Evolutionary conservation across 1,140 invertebrate species (phyloP).

Genomic region (Zaprionus inermis): DNA sequence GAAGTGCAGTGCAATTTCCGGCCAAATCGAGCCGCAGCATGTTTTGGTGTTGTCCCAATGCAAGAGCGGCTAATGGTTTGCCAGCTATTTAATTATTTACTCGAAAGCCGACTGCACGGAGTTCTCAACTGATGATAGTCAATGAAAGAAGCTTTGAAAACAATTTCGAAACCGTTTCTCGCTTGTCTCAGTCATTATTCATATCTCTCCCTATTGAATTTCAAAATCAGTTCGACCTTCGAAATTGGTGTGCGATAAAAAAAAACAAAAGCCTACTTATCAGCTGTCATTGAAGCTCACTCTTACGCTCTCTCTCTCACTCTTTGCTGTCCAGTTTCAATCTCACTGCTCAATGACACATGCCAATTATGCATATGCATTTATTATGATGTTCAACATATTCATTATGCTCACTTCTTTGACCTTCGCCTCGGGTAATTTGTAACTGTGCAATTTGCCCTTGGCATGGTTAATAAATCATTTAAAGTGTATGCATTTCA

Average conservation of each 20-base stretch:
- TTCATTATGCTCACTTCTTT: constrained; percentile 19
- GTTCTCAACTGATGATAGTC: neutral
- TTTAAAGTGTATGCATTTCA: constrained; percentile 52
- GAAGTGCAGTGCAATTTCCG: constrained; percentile 45
- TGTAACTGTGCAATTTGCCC: constrained; percentile 35
- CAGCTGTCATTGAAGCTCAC: neutral
- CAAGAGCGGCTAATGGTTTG: constrained; percentile 1
- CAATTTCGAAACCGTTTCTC: too few relatives aligned
- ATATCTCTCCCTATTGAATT: neutral
- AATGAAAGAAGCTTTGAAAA: too few relatives aligned
- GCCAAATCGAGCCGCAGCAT: constrained; percentile 32
- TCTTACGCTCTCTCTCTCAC: neutral
- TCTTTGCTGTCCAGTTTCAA: neutral
- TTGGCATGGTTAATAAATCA: constrained; percentile 57
- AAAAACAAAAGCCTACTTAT: neutral
- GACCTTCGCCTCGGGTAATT: constrained; percentile 33
- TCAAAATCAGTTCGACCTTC: neutral
- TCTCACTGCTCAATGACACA: constrained; percentile 32
- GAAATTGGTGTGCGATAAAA: too few relatives aligned
- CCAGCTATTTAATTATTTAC: neutral
- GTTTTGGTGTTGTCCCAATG: constrained; percentile 1
- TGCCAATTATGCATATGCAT: constrained; percentile 60
- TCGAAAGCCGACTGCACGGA: neutral
- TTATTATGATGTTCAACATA: constrained; percentile 55
- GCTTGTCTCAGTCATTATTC: neutral